phyloP scores from a whole-genome alignment of 2,888 invertebrate genomes.

The Plebejus melissa region DNA sequence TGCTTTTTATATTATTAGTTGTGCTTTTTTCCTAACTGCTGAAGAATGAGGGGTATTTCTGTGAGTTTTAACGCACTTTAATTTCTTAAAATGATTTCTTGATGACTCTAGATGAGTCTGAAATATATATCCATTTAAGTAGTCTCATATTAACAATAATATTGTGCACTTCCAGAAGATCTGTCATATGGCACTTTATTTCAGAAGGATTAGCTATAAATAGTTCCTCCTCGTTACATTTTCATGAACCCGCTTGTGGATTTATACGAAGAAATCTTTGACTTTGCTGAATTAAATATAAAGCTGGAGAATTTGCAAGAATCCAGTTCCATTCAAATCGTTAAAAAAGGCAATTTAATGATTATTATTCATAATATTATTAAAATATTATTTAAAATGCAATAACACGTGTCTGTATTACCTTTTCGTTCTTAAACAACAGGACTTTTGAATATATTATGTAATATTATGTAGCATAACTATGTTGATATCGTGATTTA shows the following conservation, averaged over 20 bases:
- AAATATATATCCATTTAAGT: no score
- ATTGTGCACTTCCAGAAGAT: neutral
- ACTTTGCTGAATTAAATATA: slow-evolving; percentile 76
- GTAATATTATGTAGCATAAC: no score
- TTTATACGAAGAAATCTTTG: slow-evolving; percentile 75
- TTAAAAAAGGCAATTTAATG: neutral
- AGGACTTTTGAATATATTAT: no score
- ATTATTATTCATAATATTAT: neutral
- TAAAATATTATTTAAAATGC: no score
- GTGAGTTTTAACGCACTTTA: neutral
- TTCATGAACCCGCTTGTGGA: slow-evolving; percentile 73
- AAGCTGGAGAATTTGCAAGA: slow-evolving; percentile 56
- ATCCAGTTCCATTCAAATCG: slow-evolving; percentile 38
- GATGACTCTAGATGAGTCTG: no score
- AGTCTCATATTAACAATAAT: neutral
- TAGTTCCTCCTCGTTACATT: slow-evolving; percentile 74
- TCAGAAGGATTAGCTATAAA: slow-evolving; percentile 76
- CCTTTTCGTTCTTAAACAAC: no score
- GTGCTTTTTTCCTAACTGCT: neutral
- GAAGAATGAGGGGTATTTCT: neutral
- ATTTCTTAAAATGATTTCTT: neutral
- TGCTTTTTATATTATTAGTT: neutral
- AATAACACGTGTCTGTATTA: no score
- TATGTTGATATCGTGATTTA: no score
- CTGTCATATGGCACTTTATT: slow-evolving; percentile 65